Evolutionary conservation across 2,797 vertebrate species (phyloP).

Genomic region (Tapirus indicus): DNA sequence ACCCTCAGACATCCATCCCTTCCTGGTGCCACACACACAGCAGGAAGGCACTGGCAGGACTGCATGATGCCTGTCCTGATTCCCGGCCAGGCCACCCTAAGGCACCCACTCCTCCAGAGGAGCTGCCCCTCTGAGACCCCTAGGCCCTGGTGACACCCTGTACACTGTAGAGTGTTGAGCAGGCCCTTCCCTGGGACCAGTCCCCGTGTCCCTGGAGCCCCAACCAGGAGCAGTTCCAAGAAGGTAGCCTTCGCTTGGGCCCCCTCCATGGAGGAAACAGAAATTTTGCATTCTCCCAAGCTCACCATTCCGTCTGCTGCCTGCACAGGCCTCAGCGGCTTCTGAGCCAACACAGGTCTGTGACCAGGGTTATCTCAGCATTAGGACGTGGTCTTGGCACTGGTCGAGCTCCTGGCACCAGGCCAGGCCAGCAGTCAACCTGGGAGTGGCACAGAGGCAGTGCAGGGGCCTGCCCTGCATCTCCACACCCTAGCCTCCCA

Average conservation of each 20-base stretch:
- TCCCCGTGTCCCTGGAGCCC: fast-evolving
- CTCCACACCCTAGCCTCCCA: neutral
- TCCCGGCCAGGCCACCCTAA: neutral
- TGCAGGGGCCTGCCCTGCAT: fast-evolving
- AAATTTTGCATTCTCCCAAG: fast-evolving
- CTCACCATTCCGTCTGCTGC: fast-evolving
- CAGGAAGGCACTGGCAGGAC: neutral
- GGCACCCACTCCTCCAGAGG: too few species aligned
- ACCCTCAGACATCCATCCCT: neutral
- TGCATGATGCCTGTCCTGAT: neutral
- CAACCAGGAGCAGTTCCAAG: fast-evolving
- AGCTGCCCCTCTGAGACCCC: fast-evolving
- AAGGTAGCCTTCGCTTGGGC: neutral
- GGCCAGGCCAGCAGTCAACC: neutral
- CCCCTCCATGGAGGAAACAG: too few species aligned
- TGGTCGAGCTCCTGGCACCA: fast-evolving
- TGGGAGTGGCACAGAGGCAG: fast-evolving
- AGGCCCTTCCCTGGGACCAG: neutral
- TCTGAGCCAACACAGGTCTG: fast-evolving
- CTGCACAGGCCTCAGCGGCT: fast-evolving
- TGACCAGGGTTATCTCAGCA: neutral
- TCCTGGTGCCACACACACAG: neutral
- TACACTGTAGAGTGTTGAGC: fast-evolving
- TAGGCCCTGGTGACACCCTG: fast-evolving
- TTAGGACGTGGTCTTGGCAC: neutral